These are phyloP conservation scores for Prionailurus viverrinus DNA, from an alignment of 2,113 vertebrate species.

Conservation along the genomic window DNA sequence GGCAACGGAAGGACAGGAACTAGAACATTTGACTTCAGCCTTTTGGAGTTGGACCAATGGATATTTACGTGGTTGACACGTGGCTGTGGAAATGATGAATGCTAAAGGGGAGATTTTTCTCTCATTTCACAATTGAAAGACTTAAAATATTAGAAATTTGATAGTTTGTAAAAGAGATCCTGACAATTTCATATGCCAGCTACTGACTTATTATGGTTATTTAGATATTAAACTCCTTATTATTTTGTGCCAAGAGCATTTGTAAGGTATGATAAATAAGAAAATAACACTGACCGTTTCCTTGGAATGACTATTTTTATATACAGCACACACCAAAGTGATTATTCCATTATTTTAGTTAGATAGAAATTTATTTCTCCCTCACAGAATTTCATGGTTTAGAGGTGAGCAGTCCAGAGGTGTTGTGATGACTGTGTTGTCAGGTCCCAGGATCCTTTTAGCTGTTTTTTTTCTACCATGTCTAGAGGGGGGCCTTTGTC, in stretches of 20 bases:
- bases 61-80: neutral
- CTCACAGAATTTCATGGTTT: neutral
- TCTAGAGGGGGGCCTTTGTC: neutral
- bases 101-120: neutral
- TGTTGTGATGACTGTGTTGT: neutral
- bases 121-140: neutral
- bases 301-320: neutral
- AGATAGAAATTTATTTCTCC: neutral
- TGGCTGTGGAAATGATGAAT: neutral
- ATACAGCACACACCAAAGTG: neutral
- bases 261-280: neutral
- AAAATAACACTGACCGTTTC: neutral
- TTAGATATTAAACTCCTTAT: conserved; percentile 13
- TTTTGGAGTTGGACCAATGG: neutral
- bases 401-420: neutral
- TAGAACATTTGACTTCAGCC: neutral
- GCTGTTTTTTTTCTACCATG: neutral
- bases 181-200: neutral
- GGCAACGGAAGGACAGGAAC: neutral
- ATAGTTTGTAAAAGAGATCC: neutral
- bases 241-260: neutral
- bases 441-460: neutral
- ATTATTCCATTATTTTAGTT: neutral
- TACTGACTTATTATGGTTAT: neutral
- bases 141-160: neutral